Base-by-base conservation (phyloP, 2,113 vertebrate genomes). In the Xiphophorus hellerii region DNA sequence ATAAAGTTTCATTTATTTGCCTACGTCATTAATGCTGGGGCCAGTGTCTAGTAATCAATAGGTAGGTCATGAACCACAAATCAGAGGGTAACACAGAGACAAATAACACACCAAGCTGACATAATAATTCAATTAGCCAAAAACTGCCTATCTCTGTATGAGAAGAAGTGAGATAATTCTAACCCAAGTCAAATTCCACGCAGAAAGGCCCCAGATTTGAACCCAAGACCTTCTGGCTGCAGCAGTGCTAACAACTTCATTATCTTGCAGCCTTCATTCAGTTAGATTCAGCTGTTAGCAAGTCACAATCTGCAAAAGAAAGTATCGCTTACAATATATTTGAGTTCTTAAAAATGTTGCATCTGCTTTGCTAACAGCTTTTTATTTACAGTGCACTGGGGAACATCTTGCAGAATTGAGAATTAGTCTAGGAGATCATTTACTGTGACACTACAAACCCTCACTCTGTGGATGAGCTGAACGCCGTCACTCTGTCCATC, bases 361-460 rank as follows among this genome's bases (percentile, higher is more conserved):
- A 73, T 89, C 85, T 75, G 86, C 71, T 83, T 88, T 76, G 62
- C 88, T 90, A 88, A 88, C 89, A 90, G 90, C 90, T 48, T 91
- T 92, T 42, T 15, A 4, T 42, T 93, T 90, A 90, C 81, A 90
- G 87, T 62, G 76, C 78, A 92, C 92, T 89, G 90, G 82, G 74
- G 77, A 68, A 37, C 90, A 82, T 81, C 86, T 84, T 71, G 75
- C 73, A 72, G 83, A 88, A 83, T 80, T 80, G 72, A 72, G 83
- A 89, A 83, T 80, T 80, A 74, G 81, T 88, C 82, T 80, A 74
- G 61, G 83, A 83, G 84, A 92, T 94, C 92, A 87, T 94, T 94
- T 93, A 92, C 91, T 93, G 88, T 87, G 74, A 77, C 82, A 93
- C 87, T 90, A 85, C 90, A 90, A 91, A 89, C 89, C 84, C 78